Base-by-base conservation (phyloP, 1,140 invertebrate species). In the Drosophila bocqueti region DNA sequence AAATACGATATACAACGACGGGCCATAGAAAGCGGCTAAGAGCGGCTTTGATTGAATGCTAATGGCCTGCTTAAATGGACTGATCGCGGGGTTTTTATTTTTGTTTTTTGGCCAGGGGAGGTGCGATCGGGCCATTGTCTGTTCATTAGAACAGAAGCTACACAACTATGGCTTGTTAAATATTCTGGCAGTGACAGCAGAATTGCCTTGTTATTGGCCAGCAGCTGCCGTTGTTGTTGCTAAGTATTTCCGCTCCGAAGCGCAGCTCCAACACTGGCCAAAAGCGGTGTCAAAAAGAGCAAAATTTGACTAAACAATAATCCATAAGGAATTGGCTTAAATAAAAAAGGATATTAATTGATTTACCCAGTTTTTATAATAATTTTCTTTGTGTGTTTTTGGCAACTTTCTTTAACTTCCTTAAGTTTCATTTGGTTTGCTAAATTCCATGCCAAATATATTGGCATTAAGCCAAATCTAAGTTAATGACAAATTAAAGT, bases 21-120 rank as follows among this genome's bases (percentile, higher is more conserved):
- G 50, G 4, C 50, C 45, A 78, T 78, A 78, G 76, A 78, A 78
- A 69, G 21, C 50, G 40, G 38, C 63, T 38, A 15, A 46, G 61
- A 68, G 29, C 55, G 31, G 36, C 80, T 71, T 73, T 73, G 55
- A 75, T 60, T 63, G 83, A 67, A 87, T 87, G 73, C 68, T 83
- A 87, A 87, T 87, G 57, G 81, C 84, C 84, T 87, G 83, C 42
- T 89, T 87, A 89, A 81, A 36, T 54, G 52, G 42, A 29, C 42
- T 34, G 59, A 45, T 50, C 26, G 38, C 9, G 45, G 54, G 31
- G 45, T 15, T 34, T 62, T 26, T 7, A 21, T 16, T 38, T 36
- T 36, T 54, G 13, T 11, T 26, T 26, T 55, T 40, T 24, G 13
- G 18, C 18, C 34, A 24, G 13, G 49, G 62, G 47, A 21, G 31